Percentiles rank a stretch among this genome's conserved stretches.
Conservation (phyloP, 2,113 vertebrate species). For the Cheilinus undulatus region DNA sequence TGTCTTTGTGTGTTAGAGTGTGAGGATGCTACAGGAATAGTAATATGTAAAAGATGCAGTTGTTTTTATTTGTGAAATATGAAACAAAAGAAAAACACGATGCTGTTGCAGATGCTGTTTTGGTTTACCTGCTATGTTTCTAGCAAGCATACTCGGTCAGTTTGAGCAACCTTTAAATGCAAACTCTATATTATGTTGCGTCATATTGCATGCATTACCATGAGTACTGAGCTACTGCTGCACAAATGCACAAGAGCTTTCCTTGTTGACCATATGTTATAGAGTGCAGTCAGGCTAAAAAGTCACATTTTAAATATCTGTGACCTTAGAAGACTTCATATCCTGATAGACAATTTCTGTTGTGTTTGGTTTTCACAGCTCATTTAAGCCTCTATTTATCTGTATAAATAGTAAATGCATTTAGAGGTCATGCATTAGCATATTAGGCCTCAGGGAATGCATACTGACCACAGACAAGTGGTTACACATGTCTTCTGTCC, state of each 20-base stretch:
- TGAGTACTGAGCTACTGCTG: conserved; percentile 3
- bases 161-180: background rate
- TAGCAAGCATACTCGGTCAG: background rate
- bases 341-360: background rate
- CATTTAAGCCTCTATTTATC: background rate
- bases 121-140: background rate
- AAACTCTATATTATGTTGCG: background rate
- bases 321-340: background rate
- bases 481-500: conserved; percentile 28
- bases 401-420: background rate
- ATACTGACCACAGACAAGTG: conserved; percentile 18
- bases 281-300: conserved; percentile 2
- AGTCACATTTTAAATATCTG: background rate
- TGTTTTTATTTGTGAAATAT: conserved; percentile 7
- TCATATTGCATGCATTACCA: background rate
- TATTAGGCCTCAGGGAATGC: background rate
- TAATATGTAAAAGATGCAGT: conserved; percentile 24
- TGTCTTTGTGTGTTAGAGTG: background rate
- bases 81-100: conserved; percentile 1
- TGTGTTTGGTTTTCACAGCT: background rate
- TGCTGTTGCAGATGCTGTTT: conserved; percentile 10
- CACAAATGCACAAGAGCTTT: background rate
- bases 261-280: conserved; percentile 8
- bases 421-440: background rate
- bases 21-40: conserved; percentile 12